A percentile compares a stretch with the other conserved stretches of the same genome.
Conservation (phyloP, 2,113 vertebrate species). For the Hystrix brachyura region DNA sequence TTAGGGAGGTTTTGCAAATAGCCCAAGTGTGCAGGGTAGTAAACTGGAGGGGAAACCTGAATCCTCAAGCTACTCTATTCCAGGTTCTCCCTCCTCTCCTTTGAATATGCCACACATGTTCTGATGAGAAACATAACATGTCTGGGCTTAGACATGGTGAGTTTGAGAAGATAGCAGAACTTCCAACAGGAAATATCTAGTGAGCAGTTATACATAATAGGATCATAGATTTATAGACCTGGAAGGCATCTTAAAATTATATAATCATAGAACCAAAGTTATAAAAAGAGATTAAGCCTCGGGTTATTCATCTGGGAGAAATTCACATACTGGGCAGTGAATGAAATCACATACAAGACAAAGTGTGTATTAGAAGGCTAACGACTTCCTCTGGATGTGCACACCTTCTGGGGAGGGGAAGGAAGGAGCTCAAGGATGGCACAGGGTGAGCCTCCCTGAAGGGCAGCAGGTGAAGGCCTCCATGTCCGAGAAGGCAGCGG, state of each 20-base stretch:
- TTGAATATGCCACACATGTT: background rate
- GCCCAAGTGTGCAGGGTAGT: background rate
- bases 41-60: background rate
- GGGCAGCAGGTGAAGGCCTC: background rate
- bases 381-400: background rate
- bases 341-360: background rate
- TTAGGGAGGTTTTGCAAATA: background rate
- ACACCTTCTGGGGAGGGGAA: background rate
- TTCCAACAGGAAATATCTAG: conserved; percentile 41
- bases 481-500: background rate
- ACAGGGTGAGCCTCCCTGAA: background rate
- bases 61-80: background rate
- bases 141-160: background rate
- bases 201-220: conserved; percentile 56
- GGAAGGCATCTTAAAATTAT: conserved; percentile 63
- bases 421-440: background rate
- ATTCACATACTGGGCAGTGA: background rate
- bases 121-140: background rate
- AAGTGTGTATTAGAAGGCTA: background rate
- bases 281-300: conserved; percentile 52
- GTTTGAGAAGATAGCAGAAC: background rate
- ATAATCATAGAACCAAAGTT: conserved; percentile 56
- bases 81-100: background rate
- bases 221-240: conserved; percentile 63
- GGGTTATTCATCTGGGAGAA: conserved; percentile 31